These are phyloP conservation scores for Chiloscyllium plagiosum DNA, from an alignment of 2,113 vertebrate species.

Conservation along the genomic window DNA sequence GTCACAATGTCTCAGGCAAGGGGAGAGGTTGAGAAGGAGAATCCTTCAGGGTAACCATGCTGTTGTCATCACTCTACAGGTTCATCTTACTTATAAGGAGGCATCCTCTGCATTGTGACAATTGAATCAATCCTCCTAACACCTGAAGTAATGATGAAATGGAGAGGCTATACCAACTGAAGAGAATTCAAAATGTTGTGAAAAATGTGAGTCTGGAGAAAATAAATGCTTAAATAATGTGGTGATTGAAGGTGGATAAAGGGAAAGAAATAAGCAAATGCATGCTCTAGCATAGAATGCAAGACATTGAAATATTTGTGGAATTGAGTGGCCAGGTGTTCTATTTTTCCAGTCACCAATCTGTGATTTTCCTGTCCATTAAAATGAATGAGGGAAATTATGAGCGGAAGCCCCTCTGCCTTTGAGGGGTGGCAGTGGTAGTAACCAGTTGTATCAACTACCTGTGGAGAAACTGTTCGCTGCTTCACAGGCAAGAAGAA, in stretches of 20 bases:
- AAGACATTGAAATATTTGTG: not conserved
- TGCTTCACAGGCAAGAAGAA: not conserved
- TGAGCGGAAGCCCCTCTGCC: not conserved
- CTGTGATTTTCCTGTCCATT: not conserved
- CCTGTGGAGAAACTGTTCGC: not conserved
- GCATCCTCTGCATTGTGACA: not conserved
- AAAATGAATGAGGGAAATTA: not conserved
- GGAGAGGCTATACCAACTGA: not conserved
- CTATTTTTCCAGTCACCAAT: not conserved
- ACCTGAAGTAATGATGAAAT: not conserved
- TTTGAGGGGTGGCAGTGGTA: not conserved
- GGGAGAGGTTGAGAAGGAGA: too few relatives aligned
- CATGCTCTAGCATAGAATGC: not conserved
- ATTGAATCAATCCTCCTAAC: not conserved
- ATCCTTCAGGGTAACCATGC: too few relatives aligned
- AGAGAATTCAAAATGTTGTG: not conserved
- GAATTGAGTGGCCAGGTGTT: not conserved
- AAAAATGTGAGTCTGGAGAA: not conserved
- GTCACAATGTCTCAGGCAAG: too few relatives aligned
- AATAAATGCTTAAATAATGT: not conserved
- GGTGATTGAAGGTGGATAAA: not conserved
- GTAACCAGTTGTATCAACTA: not conserved
- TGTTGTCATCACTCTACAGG: too few relatives aligned
- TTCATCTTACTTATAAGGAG: not conserved
- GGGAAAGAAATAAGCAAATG: not conserved